Evolutionary conservation across 2,797 vertebrate species (phyloP).

Genomic region (Chloroceryle amazona): DNA sequence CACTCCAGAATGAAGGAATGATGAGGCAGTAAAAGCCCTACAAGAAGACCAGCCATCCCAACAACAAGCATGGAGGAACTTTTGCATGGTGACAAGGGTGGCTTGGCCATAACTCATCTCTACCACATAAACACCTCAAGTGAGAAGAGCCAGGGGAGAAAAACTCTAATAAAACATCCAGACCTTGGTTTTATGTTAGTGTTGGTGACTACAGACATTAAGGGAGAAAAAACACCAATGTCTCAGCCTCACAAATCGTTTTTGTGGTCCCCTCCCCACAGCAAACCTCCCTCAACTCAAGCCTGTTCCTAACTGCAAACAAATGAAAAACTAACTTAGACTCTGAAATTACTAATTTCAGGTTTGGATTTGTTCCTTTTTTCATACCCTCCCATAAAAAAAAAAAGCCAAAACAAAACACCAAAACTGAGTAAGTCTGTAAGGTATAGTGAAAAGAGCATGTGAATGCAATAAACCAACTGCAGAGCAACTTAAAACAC

Average conservation of each 20-base stretch:
- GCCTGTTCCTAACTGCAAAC: background rate
- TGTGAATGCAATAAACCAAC: conserved; percentile 33
- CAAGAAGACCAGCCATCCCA: background rate
- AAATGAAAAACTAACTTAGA: conserved; percentile 38
- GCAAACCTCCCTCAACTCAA: background rate
- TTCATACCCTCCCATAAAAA: background rate
- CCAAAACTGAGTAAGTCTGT: background rate
- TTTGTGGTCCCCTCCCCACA: background rate
- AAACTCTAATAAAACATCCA: background rate
- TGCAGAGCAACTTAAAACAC: conserved; percentile 34
- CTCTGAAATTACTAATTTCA: conserved; percentile 30
- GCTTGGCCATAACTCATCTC: background rate
- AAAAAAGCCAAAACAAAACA: background rate
- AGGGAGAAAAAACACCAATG: background rate
- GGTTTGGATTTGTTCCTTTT: conserved; percentile 38
- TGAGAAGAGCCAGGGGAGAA: background rate
- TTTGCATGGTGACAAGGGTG: background rate
- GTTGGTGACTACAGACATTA: rapidly evolving
- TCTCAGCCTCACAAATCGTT: background rate
- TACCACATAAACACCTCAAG: background rate
- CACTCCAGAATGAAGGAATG: background rate
- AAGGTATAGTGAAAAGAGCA: conserved; percentile 73
- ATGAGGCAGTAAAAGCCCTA: background rate
- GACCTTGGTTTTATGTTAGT: rapidly evolving
- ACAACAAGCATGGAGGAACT: background rate